Evolutionary conservation across 2,888 invertebrate genomes (phyloP).

Genomic region (Dioctria rufipes): DNA sequence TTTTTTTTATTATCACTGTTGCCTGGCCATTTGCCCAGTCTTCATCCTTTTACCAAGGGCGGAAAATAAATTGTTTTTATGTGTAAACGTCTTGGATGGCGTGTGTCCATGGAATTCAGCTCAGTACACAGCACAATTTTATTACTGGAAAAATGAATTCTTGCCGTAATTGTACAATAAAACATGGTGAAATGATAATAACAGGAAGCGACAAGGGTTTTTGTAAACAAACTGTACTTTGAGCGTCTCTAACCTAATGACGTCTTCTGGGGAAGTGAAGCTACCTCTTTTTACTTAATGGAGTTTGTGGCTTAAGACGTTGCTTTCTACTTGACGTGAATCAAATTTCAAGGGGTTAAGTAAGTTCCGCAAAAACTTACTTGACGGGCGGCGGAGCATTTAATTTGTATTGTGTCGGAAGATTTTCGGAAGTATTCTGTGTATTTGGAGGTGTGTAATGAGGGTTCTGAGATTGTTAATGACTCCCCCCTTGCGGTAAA

Average conservation of each 20-base stretch:
- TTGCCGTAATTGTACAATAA: conserved; percentile 43
- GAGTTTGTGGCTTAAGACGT: background rate
- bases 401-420: background rate
- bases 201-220: conserved; percentile 20
- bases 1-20: background rate
- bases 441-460: background rate
- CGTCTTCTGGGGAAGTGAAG: background rate
- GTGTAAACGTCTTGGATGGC: background rate
- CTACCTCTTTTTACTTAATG: background rate
- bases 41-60: conserved; percentile 13
- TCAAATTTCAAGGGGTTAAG: conserved; percentile 2
- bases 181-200: conserved; percentile 32
- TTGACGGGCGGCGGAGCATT: background rate
- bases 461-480: background rate
- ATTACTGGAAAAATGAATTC: conserved; percentile 17
- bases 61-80: conserved; percentile 30
- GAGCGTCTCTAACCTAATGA: conserved; percentile 1
- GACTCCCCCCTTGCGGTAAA: background rate
- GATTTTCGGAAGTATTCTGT: background rate
- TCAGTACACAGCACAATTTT: background rate
- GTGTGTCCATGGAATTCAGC: background rate
- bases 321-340: background rate
- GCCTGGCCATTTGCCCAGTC: background rate
- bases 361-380: background rate
- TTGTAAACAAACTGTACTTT: background rate